Conservation (phyloP, 2,888 invertebrate species). For the Pachydiplax longipennis region DNA sequence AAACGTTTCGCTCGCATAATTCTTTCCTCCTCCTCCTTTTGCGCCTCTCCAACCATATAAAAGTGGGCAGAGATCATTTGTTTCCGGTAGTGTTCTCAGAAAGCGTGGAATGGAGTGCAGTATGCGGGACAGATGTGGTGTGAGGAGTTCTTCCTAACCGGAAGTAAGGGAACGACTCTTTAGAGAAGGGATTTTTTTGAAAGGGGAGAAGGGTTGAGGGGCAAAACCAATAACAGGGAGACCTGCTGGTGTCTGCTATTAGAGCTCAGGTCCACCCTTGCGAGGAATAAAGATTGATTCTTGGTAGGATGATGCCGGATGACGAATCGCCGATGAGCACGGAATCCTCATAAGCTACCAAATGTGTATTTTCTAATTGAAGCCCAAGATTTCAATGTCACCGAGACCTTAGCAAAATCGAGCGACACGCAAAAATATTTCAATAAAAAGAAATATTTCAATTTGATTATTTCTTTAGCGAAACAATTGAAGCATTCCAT, state of each 20-base stretch:
- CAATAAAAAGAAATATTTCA: no score
- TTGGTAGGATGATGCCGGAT: no score
- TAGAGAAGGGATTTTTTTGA: background rate
- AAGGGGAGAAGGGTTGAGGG: background rate
- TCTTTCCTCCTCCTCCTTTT: background rate
- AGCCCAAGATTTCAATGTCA: no score
- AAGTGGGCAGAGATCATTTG: background rate
- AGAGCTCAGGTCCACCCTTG: no score
- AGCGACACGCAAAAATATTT: no score
- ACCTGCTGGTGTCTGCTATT: background rate
- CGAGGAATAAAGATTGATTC: no score
- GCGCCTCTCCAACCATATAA: background rate
- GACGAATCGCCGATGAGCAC: no score
- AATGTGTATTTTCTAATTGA: no score
- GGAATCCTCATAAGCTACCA: no score
- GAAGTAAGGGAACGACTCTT: background rate
- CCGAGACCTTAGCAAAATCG: no score
- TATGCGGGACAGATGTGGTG: background rate
- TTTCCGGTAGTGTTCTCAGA: background rate
- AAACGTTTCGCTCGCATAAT: background rate
- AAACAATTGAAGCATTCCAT: no score
- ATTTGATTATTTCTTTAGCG: no score
- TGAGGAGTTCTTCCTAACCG: background rate
- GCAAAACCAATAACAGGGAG: background rate
- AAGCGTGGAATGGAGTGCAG: background rate